phyloP scores from a whole-genome alignment of 1,140 invertebrate genomes.

The Leptopilina boulardi region DNA sequence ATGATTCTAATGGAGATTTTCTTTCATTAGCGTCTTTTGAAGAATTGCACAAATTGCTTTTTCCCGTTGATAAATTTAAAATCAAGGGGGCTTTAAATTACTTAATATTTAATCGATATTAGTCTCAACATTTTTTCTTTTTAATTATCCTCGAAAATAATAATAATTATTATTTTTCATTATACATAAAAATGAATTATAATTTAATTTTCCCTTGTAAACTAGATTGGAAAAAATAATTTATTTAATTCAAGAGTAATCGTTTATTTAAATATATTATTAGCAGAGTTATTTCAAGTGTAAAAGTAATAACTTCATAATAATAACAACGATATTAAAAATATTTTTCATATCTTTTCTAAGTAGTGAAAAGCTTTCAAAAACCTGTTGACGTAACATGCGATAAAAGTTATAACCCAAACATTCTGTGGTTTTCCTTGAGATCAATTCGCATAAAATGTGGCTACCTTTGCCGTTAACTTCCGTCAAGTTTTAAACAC shows the following conservation, averaged over 20 bases:
- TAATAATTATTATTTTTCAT: too few species aligned
- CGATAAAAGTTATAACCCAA: background rate
- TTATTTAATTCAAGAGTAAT: too few species aligned
- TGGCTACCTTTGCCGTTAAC: constrained; percentile 11
- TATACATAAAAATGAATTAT: too few species aligned
- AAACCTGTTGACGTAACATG: background rate
- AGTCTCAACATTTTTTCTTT: background rate
- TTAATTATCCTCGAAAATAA: too few species aligned
- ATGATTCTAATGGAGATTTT: constrained; percentile 13
- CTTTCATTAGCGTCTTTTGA: constrained; percentile 26
- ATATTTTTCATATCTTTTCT: background rate
- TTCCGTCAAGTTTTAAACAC: constrained; percentile 11
- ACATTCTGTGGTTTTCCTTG: background rate
- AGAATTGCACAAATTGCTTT: background rate
- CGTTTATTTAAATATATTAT: too few species aligned
- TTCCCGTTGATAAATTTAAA: background rate
- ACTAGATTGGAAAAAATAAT: too few species aligned
- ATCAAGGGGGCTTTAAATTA: background rate
- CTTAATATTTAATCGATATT: background rate
- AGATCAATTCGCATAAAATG: constrained; percentile 13
- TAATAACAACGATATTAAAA: too few species aligned
- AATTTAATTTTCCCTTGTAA: too few species aligned
- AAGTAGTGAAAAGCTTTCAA: too few species aligned
- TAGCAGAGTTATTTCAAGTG: too few species aligned
- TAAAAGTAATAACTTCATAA: too few species aligned